Conservation (phyloP, 2,797 vertebrate genomes). For the Pterois miles region DNA sequence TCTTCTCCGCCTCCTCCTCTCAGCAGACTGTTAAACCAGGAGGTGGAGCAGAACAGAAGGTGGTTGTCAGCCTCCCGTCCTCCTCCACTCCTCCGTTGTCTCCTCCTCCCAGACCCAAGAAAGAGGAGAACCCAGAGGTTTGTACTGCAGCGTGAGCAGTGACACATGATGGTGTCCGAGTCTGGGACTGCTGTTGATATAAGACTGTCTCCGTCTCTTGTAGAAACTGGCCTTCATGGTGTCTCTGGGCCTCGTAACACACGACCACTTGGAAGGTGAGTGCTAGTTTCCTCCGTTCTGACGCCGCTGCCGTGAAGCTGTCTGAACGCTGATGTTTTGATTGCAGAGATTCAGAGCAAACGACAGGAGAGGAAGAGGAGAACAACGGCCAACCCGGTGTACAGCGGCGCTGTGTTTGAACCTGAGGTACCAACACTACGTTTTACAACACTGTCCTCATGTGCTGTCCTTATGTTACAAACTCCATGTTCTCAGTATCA, state of each 20-base stretch:
- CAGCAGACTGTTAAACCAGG: constrained; percentile 92
- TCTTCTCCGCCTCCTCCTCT: constrained; percentile 6
- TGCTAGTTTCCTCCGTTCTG: no score
- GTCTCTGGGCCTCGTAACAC: constrained; percentile 95
- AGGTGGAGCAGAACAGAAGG: constrained; percentile 88
- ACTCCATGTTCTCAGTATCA: no score
- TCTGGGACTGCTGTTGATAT: background rate
- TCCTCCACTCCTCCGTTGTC: constrained; percentile 84
- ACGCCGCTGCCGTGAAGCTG: background rate
- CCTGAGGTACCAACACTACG: constrained; percentile 77
- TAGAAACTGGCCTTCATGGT: constrained; percentile 99
- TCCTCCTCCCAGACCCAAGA: constrained; percentile 88
- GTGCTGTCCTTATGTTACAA: accelerated
- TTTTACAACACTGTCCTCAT: background rate
- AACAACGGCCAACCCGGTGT: constrained; percentile 98
- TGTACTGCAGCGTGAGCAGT: accelerated
- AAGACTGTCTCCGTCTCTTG: constrained; percentile 26
- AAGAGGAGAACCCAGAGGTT: constrained; percentile 97
- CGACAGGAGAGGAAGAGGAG: constrained; percentile 97
- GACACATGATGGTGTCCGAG: background rate
- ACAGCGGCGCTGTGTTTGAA: constrained; percentile 97
- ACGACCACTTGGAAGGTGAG: constrained; percentile 98
- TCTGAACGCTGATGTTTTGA: constrained; percentile 19
- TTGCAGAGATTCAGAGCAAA: constrained; percentile 97
- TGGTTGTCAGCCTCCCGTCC: constrained; percentile 82